Evolutionary conservation across 2,797 vertebrate species (phyloP), one percentile per base, ranked within the genome.

Genomic region (Cossypha polioptera): DNA sequence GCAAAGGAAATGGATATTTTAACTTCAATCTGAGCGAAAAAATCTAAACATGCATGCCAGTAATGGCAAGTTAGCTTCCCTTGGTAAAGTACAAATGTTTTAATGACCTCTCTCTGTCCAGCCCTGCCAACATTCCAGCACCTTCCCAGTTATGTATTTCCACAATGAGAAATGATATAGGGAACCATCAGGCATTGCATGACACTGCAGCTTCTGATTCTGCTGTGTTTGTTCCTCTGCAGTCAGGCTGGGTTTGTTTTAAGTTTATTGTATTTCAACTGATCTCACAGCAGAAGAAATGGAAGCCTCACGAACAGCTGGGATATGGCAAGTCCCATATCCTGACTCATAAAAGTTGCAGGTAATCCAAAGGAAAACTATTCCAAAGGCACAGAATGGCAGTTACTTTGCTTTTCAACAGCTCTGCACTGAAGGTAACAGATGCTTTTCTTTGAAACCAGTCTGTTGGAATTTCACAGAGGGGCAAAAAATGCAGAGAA

Each of bases 381-480:
- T 74, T 86, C 69, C 40, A 71, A 86, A 94, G 51, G 38, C 76
- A 88, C 54, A 79, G 48, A 86, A 67, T 35, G 36, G 28, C 61
- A 74, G 26, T 67, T 65, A 59, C 35, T 73, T 53, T 69, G 21
- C 65, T 76, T 91, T 72, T 61, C 7, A 33, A 24, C 35, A 63
- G 25, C 40, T 87, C 45, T 28, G 62, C 40, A 20, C 26, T 53
- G 65, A 92, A 82, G 51, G 47, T 29, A 83, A 66, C 73, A 88
- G 87, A 92, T 84, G 77, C 40, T 42, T 69, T 76, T 47, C 65
- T 80, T 91, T 84, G 73, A 69, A 92, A 74, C 25, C 21, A 14
- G 73, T 55, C 53, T 92, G 43, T 10, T 91, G 66, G 57, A 88
- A 73, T 91, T 80, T 92, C 87, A 95, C 53, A 65, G 45, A 22